Base-by-base conservation (phyloP, 2,113 vertebrate genomes). In the Danionella cerebrum region DNA sequence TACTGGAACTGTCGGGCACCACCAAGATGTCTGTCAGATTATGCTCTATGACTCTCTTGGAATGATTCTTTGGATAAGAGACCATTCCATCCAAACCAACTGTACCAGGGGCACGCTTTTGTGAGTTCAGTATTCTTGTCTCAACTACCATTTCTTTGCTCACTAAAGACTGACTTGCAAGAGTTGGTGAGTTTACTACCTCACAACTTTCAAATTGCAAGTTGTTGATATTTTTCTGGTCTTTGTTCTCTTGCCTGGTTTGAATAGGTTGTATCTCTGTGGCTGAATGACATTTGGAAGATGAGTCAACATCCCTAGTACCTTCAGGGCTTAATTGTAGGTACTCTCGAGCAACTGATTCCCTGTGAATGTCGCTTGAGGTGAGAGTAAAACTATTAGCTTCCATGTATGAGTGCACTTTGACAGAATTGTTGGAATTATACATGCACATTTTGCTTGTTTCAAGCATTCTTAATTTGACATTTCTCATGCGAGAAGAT, bases 1-100 rank as follows among this genome's bases (percentile, higher is more conserved):
- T 1, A 18, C 85, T 77, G 29, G 89, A 86, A 74, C 79, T 73
- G n/a, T 83, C 80, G 54, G 86, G 80, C 24, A 83, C 82, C 6
- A 79, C 1, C 6, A 82, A 52, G 0, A 78, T 11, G 21, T 79
- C 44, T n/a, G 73, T 57, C 6, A 25, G 55, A 41, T 71, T 48
- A 2, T 74, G 73, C 24, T 88, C 84, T 0, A 79, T 82, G n/a
- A 65, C 35, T 11, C 27, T 16, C 62, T 78, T 67, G 5, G 65
- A 55, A 4, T 39, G 21, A 10, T 59, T 35, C 0, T 75, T 64
- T 6, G 78, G 66, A 45, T 80, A 84, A 1, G 53, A 78, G 7
- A 79, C 64, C 18, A 65, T 79, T 19, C 80, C 27, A 59, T 52
- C 47, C 27, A 47, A 65, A 21, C 70, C 73, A 42, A 69, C 77